Conservation (phyloP, 2,888 invertebrate genomes). For the Cryptus viduatorius region DNA sequence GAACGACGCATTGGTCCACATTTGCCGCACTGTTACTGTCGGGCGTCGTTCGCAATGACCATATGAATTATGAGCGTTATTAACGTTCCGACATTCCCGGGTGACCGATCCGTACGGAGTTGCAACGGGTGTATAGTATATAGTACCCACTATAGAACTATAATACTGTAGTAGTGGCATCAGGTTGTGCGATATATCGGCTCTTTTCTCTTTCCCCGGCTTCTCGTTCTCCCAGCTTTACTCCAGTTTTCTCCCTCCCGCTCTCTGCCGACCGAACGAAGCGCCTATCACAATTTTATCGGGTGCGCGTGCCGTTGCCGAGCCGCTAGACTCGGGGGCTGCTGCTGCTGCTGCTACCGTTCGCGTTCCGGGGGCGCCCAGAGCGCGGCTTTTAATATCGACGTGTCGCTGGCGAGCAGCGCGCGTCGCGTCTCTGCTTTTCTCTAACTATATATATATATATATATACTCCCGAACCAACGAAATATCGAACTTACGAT, state of each 20-base stretch:
- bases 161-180: background rate
- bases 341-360: background rate
- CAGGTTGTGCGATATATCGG: conserved; percentile 7
- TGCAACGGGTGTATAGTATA: conserved; percentile 12
- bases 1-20: conserved; percentile 18
- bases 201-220: conserved; percentile 18
- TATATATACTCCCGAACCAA: background rate
- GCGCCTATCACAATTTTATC: conserved; percentile 41
- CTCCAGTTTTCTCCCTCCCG: conserved; percentile 10
- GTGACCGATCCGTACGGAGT: conserved; percentile 35
- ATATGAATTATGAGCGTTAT: conserved; percentile 46
- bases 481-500: too few species aligned
- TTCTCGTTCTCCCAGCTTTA: conserved; percentile 9
- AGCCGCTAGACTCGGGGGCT: conserved; percentile 23
- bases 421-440: conserved; percentile 21
- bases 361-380: conserved; percentile 27
- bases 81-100: conserved; percentile 33
- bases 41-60: conserved; percentile 26
- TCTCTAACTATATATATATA: conserved; percentile 14
- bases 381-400: conserved; percentile 47
- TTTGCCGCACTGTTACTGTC: conserved; percentile 1
- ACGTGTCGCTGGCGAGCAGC: conserved; percentile 46
- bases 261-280: background rate
- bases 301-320: conserved; percentile 24
- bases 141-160: too few species aligned